phyloP scores from a whole-genome alignment of 1,140 invertebrate species.

The Tetragnatha versicolor region DNA sequence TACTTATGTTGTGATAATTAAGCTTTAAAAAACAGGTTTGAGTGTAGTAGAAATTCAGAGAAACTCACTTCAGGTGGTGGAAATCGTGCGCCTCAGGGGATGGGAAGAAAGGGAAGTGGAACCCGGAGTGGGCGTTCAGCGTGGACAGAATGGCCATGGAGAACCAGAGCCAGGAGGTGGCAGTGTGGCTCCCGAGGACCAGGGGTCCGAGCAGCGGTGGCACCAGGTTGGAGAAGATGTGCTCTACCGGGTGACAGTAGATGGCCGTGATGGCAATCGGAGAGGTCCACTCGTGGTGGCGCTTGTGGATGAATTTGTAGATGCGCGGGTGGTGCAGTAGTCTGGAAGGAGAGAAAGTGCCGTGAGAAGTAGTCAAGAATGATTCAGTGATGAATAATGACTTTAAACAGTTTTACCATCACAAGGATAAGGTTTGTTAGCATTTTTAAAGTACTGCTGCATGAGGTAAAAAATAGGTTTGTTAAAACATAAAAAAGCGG shows the following conservation, averaged over 20 bases:
- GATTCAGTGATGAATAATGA: too few species aligned
- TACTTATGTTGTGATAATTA: too few species aligned
- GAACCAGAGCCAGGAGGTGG: conserved; percentile 85
- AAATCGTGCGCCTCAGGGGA: conserved; percentile 92
- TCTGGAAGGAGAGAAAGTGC: conserved; percentile 65
- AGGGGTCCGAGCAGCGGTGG: conserved; percentile 82
- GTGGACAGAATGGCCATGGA: conserved; percentile 80
- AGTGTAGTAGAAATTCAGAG: too few species aligned
- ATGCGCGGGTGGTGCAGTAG: conserved; percentile 77
- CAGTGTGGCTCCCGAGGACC: conserved; percentile 81
- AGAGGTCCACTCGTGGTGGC: conserved; percentile 87
- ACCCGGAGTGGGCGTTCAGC: conserved; percentile 85
- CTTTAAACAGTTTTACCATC: too few species aligned
- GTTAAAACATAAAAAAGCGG: too few species aligned
- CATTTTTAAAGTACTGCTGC: too few species aligned
- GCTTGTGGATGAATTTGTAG: conserved; percentile 86
- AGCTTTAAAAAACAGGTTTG: too few species aligned
- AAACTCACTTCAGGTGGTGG: conserved; percentile 83
- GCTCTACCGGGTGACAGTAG: conserved; percentile 88
- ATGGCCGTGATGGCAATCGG: conserved; percentile 82
- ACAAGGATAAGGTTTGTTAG: too few species aligned
- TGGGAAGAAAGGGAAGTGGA: conserved; percentile 86
- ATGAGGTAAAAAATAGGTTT: too few species aligned
- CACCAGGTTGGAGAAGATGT: conserved; percentile 81
- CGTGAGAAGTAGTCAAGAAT: too few species aligned